Base-by-base conservation (phyloP, 2,797 vertebrate species). In the Sitta carolinensis region DNA sequence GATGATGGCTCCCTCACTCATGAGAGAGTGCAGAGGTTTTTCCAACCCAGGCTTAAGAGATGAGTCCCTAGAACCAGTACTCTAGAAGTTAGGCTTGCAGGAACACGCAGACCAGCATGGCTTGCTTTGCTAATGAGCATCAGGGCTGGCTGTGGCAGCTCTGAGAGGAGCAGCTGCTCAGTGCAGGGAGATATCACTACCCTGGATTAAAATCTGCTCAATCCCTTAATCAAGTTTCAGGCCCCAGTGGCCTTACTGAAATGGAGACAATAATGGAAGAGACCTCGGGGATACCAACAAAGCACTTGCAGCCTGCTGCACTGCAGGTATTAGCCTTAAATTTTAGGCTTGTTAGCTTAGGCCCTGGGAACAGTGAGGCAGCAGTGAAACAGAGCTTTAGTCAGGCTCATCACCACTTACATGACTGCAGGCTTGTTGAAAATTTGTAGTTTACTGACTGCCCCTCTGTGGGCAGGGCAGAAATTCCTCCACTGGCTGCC, bases 281-380 rank as follows among this genome's bases (percentile, higher is more conserved):
- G 50, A 61, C 54, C 43, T 48, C 62, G 42, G 27, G n/a, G 62
- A 68, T 17, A 68, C 19, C 62, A 87, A 21, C 64, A 70, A 94
- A 92, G 51, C 25, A 75, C 47, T 36, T 36, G 54, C 72, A 75
- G 13, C 13, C 16, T 32, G 30, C 84, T 85, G 68, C 82, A 87
- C 82, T 43, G 57, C 50, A 36, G 61, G 17, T 38, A 80, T 48
- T 19, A 61, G 47, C 26, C 58, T 85, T 77, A 67, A 70, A 80
- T 85, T 54, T 76, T 74, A 70, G 59, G 32, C 25, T 57, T 55
- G 72, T 94, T 79, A 63, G 16, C 19, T 54, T 72, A 21, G 18
- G 30, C 59, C 13, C 16, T 20, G 32, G 29, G 27, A 80, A 61
- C 1, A 0, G 5, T 17, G 47, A 78, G 51, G 36, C 2, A 0